Conservation (phyloP, 2,113 vertebrate species). For the Bungarus multicinctus region DNA sequence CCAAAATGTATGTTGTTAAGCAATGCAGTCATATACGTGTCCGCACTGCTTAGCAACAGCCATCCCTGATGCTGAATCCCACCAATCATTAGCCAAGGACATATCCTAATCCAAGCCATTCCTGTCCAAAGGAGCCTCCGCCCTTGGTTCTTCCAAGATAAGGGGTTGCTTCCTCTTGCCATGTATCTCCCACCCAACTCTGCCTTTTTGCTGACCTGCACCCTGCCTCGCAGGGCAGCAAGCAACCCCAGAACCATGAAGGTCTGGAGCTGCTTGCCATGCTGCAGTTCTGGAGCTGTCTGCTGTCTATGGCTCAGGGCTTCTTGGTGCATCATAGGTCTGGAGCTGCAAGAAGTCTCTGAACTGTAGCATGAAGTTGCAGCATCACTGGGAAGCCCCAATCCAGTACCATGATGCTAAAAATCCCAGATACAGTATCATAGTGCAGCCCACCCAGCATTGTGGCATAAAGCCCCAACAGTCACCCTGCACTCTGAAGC, state of each 20-base stretch:
- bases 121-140: background rate
- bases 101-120: background rate
- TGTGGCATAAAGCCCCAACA: background rate
- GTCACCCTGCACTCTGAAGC: background rate
- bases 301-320: no score
- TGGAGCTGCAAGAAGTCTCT: background rate
- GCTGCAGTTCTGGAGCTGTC: background rate
- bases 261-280: background rate
- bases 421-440: no score
- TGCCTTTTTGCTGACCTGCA: background rate
- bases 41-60: background rate
- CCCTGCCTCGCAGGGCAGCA: background rate
- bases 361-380: background rate
- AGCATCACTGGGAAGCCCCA: background rate
- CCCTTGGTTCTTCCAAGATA: background rate
- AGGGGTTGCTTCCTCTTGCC: background rate
- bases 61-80: background rate
- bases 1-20: background rate
- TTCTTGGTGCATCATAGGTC: no score
- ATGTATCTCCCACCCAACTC: background rate
- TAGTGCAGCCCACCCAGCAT: background rate
- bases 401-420: background rate
- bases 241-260: background rate
- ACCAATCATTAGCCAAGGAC: background rate
- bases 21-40: background rate